Percentiles rank a stretch among this genome's conserved stretches.
Conservation (phyloP, 2,888 invertebrate species). For the Aphodius sticticus region DNA sequence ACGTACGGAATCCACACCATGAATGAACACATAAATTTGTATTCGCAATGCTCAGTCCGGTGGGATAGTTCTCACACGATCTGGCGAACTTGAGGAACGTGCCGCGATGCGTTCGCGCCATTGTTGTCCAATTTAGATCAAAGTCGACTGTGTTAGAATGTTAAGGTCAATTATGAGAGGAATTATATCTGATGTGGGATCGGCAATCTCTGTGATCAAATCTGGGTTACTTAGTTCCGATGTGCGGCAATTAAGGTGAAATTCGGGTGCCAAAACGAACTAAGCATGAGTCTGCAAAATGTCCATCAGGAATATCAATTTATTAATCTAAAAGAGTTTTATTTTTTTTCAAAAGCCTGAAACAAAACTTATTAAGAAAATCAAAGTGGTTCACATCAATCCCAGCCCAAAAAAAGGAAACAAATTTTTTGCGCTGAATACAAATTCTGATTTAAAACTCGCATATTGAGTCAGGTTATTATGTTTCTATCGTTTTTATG, state of each 20-base stretch:
- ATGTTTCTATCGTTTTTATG: too few relatives aligned
- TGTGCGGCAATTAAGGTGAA: not conserved
- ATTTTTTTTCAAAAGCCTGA: not conserved
- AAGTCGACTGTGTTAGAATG: not conserved
- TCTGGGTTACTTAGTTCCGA: not conserved
- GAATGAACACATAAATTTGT: not conserved
- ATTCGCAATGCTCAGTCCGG: not conserved
- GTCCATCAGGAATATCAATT: not conserved
- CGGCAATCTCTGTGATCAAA: not conserved
- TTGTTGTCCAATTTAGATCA: not conserved
- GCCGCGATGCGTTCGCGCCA: not conserved
- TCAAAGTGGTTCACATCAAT: too few relatives aligned
- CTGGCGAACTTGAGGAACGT: not conserved
- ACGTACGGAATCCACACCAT: not conserved
- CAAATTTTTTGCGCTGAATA: too few relatives aligned
- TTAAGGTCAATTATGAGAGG: constrained; percentile 4
- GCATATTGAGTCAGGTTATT: too few relatives aligned
- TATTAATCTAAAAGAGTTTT: not conserved
- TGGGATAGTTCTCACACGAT: not conserved
- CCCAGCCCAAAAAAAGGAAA: too few relatives aligned
- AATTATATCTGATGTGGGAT: not conserved
- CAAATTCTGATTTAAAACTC: too few relatives aligned
- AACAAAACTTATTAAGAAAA: too few relatives aligned
- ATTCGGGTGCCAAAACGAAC: not conserved
- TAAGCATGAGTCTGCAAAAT: not conserved